These are phyloP conservation scores for Pagetopsis macropterus DNA, from an alignment of 2,797 vertebrate genomes.

Conservation along the genomic window DNA sequence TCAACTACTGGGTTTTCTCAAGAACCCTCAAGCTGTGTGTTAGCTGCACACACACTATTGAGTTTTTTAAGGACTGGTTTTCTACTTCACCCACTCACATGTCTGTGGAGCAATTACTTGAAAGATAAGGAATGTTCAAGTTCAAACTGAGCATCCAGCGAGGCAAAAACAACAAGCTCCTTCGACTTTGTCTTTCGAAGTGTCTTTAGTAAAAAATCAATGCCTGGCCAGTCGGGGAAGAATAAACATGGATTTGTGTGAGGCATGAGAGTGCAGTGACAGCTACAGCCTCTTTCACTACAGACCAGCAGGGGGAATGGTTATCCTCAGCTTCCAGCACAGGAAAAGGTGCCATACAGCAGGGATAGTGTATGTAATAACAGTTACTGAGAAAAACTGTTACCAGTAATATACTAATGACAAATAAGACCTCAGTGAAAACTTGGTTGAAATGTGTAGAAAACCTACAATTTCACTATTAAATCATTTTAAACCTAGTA, in stretches of 20 bases:
- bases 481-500: too few species aligned
- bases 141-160: slow-evolving; percentile 26
- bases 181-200: slow-evolving; percentile 15
- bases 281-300: slow-evolving; percentile 44
- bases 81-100: slow-evolving; percentile 10
- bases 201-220: slow-evolving; percentile 36
- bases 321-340: slow-evolving; percentile 7
- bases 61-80: slow-evolving; percentile 16
- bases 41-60: slow-evolving; percentile 15
- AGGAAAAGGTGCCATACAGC: background rate
- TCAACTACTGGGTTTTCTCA: slow-evolving; percentile 11
- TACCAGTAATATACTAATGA: background rate
- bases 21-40: slow-evolving; percentile 28
- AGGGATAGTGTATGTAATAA: background rate
- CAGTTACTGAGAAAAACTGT: background rate
- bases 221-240: slow-evolving; percentile 24
- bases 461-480: background rate
- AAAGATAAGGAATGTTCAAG: slow-evolving; percentile 42
- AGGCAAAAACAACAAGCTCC: slow-evolving; percentile 26
- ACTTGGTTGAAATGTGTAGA: background rate
- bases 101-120: slow-evolving; percentile 36
- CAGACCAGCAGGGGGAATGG: slow-evolving; percentile 12
- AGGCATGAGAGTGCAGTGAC: slow-evolving; percentile 12
- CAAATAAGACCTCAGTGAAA: background rate
- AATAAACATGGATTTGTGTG: slow-evolving; percentile 44